Conservation (phyloP, 2,113 vertebrate species). For the Ia io region DNA sequence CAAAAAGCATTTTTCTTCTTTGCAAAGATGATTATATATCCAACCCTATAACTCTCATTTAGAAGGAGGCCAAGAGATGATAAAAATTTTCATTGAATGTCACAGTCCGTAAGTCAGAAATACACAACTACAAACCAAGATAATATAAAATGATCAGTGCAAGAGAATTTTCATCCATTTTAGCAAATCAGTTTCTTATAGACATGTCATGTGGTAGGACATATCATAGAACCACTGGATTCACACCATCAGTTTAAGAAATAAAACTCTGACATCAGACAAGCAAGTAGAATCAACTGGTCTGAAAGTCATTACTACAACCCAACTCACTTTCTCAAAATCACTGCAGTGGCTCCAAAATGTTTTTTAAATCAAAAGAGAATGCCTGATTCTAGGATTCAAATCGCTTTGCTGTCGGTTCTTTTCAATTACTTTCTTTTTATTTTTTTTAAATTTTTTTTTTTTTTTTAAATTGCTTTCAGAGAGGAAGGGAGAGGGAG, state of each 20-base stretch:
- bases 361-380: constrained; percentile 28
- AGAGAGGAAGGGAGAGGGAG: no score
- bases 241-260: background rate
- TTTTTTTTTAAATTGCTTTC: no score
- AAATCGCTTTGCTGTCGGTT: background rate
- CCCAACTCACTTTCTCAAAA: constrained; percentile 33
- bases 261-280: constrained; percentile 39
- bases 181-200: background rate
- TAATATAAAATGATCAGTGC: background rate
- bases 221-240: background rate
- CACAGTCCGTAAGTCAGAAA: constrained; percentile 31
- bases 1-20: constrained; percentile 8
- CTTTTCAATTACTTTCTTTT: background rate
- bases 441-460: no score
- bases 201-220: background rate
- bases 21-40: constrained; percentile 30
- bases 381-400: background rate
- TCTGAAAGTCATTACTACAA: constrained; percentile 37
- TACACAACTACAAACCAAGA: background rate
- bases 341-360: background rate
- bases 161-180: background rate
- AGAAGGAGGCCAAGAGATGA: constrained; percentile 19
- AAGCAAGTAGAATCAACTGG: background rate
- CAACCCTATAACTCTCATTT: constrained; percentile 24
- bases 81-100: background rate